A percentile compares a stretch with the other conserved stretches of the same genome.
These are phyloP conservation scores for Coleophora flavipennella DNA, from an alignment of 2,888 invertebrate species.

Conservation along the genomic window DNA sequence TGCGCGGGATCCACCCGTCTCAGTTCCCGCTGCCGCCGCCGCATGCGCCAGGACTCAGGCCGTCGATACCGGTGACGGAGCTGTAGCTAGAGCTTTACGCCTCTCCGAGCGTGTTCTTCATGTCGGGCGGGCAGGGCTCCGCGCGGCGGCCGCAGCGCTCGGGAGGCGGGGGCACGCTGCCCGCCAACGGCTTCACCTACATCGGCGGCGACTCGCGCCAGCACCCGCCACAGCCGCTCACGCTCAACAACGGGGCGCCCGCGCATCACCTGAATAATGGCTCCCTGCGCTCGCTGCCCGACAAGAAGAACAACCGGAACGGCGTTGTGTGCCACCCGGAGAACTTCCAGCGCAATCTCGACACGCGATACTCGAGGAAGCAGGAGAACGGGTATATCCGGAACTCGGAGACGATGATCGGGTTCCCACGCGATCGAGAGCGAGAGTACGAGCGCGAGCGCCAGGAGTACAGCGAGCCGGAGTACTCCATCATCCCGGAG, in stretches of 20 bases:
- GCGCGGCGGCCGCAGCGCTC: slow-evolving; percentile 64
- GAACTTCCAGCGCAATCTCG: slow-evolving; percentile 66
- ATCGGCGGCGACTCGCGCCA: slow-evolving; percentile 78
- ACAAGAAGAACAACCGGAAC: slow-evolving; percentile 62
- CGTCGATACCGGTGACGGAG: slow-evolving; percentile 91
- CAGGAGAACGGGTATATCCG: slow-evolving; percentile 68
- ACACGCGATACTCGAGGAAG: slow-evolving; percentile 62
- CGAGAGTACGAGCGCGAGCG: slow-evolving; percentile 41
- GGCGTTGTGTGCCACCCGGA: slow-evolving; percentile 61
- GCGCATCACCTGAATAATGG: slow-evolving; percentile 67
- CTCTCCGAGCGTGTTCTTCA: slow-evolving; percentile 86
- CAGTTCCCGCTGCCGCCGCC: slow-evolving; percentile 67
- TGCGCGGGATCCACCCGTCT: slow-evolving; percentile 74
- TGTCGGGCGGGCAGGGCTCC: slow-evolving; percentile 75
- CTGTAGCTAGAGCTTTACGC: slow-evolving; percentile 97
- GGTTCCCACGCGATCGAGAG: slow-evolving; percentile 38
- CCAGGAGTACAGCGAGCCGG: slow-evolving; percentile 60
- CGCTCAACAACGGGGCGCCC: slow-evolving; percentile 67
- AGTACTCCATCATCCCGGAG: slow-evolving; percentile 67
- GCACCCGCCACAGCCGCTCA: slow-evolving; percentile 58
- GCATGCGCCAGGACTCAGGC: slow-evolving; percentile 68
- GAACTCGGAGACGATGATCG: slow-evolving; percentile 58
- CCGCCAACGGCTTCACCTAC: slow-evolving; percentile 83
- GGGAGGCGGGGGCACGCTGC: slow-evolving; percentile 75
- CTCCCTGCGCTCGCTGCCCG: slow-evolving; percentile 61